Evolutionary conservation across 1,140 invertebrate genomes (phyloP), one percentile per base, ranked within the genome.

Genomic region (Calosoma granatense): DNA sequence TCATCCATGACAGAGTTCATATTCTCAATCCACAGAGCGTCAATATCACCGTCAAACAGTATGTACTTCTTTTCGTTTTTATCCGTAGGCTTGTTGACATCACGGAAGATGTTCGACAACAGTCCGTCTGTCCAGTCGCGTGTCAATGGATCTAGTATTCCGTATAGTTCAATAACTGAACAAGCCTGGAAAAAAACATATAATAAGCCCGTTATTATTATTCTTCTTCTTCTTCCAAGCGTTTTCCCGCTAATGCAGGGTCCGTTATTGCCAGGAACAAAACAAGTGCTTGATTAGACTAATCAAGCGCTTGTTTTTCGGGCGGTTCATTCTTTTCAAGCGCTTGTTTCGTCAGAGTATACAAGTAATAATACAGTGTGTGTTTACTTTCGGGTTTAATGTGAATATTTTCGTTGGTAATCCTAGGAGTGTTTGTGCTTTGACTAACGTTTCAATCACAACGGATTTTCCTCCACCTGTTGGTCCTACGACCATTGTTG

Each of bases 1-100:
- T 96, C 92, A 68, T 96, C 92, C 92, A 96, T 94, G 3, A 95
- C 91, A 1, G 91, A 93, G 73, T 95, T 95, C 90, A 95, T 94
- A 72, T 94, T 94, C 74, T 94, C 92, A 60, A 95, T 91, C 92
- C 92, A 96, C 3, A 94, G 73, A 4, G 91, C 85, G 77, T 95
- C 92, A 1, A 96, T 89, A 67, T 95, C 92, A 3, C 93, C 93
- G 69, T 96, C 93, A 74, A 94, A 94, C 47, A 93, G 73, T 59
- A 92, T 91, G 65, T 92, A 94, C 53, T 82, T 81, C 53, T 80
- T 76, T 69, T 92, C 88, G 53, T 82, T 74, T 68, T 77, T 74
- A 56, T 84, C 82, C 1, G 82, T 75, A 1, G 83, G 80, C 74
- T 81, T 85, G 74, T 95, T 95, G 69, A 93, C 88, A 70, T 92